These are phyloP conservation scores for Agrenia bidenticulata DNA, from an alignment of 2,888 invertebrate species.

Conservation along the genomic window DNA sequence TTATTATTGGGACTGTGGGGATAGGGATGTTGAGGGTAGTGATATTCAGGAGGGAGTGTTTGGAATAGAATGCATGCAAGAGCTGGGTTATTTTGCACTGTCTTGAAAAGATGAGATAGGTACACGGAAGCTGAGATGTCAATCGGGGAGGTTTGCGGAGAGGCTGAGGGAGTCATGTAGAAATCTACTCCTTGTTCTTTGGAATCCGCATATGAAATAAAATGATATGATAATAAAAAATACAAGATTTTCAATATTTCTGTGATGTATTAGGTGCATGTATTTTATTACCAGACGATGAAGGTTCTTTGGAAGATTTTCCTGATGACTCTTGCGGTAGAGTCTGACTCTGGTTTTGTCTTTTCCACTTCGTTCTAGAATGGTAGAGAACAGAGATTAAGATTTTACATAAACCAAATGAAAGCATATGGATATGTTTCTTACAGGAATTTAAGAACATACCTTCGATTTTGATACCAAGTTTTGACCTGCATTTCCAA, in stretches of 20 bases:
- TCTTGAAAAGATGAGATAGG: conserved; percentile 45
- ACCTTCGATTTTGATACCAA: conserved; percentile 90
- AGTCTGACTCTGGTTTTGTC: conserved; percentile 74
- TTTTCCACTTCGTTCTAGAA: conserved; percentile 60
- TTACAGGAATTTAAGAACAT: conserved; percentile 47
- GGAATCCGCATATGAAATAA: too few relatives aligned
- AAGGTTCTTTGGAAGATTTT: not conserved
- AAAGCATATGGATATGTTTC: too few relatives aligned
- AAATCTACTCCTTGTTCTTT: conserved; percentile 14
- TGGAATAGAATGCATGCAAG: conserved; percentile 46
- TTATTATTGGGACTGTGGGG: not conserved
- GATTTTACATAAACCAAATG: not conserved
- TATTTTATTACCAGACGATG: conserved; percentile 5
- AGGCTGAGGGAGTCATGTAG: conserved; percentile 15
- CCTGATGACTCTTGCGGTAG: conserved; percentile 57
- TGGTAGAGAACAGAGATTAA: not conserved
- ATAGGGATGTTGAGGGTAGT: conserved; percentile 14
- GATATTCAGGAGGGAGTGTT: conserved; percentile 28
- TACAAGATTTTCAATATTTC: too few relatives aligned
- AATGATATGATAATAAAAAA: too few relatives aligned
- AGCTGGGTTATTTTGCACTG: conserved; percentile 43
- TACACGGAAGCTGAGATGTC: conserved; percentile 30
- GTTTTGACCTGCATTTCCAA: conserved; percentile 88
- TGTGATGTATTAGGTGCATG: too few relatives aligned
- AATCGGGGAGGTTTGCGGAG: conserved; percentile 18